phyloP scores from a whole-genome alignment of 2,888 invertebrate species.

The Himalopsyche tibetana region DNA sequence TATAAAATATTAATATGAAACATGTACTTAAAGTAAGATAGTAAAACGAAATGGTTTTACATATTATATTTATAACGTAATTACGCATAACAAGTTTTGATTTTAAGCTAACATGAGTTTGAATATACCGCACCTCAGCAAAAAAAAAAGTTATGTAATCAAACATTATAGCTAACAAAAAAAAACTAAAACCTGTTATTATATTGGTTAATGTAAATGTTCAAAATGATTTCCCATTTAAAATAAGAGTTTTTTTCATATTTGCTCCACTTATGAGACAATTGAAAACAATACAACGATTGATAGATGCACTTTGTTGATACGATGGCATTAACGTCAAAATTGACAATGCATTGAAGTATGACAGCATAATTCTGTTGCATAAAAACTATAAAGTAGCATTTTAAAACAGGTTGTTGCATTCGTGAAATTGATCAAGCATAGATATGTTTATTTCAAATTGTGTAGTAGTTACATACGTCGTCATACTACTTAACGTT shows the following conservation, averaged over 20 bases:
- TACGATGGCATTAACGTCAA: not conserved
- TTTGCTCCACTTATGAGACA: not conserved
- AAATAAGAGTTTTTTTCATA: not conserved
- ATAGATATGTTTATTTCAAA: conserved; percentile 26
- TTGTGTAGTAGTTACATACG: not conserved
- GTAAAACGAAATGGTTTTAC: too few species aligned
- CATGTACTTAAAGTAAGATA: too few species aligned
- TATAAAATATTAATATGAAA: too few species aligned
- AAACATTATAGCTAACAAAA: not conserved
- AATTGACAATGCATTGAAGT: not conserved
- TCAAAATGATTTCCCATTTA: not conserved
- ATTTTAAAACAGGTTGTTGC: not conserved
- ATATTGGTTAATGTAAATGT: not conserved
- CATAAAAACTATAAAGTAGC: conserved; percentile 4
- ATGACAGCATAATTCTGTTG: not conserved
- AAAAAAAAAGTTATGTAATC: too few species aligned
- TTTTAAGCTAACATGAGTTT: too few species aligned
- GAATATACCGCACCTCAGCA: too few species aligned
- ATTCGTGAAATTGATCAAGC: not conserved
- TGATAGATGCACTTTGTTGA: conserved; percentile 13
- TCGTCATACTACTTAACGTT: not conserved
- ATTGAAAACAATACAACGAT: not conserved
- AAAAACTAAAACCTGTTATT: not conserved
- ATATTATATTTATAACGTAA: too few species aligned
- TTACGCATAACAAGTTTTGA: too few species aligned